A percentile compares a stretch with the other conserved stretches of the same genome.
phyloP scores from a whole-genome alignment of 2,113 vertebrate genomes.

The Muntiacus reevesi region DNA sequence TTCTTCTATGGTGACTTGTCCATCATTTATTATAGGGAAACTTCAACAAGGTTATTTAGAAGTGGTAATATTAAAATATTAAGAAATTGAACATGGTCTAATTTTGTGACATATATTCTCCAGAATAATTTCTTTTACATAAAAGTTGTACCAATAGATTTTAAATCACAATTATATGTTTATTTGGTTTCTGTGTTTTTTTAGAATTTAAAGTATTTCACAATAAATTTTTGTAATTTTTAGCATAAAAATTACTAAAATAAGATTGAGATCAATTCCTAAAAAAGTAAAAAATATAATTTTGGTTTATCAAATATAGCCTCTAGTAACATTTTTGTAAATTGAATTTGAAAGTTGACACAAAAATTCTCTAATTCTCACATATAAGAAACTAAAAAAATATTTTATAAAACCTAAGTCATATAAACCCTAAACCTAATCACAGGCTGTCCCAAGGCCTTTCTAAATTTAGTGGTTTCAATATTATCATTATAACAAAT shows the following conservation, averaged over 20 bases:
- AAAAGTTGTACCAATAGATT: not conserved
- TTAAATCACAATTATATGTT: not conserved
- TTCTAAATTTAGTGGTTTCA: slow-evolving; percentile 49
- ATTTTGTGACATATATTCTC: not conserved
- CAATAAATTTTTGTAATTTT: not conserved
- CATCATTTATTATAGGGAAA: not conserved
- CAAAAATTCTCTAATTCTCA: slow-evolving; percentile 16
- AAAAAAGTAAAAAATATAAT: not conserved
- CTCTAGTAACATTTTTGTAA: slow-evolving; percentile 28
- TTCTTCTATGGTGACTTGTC: not conserved
- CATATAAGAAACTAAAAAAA: slow-evolving; percentile 43
- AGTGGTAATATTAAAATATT: not conserved
- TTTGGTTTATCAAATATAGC: not conserved
- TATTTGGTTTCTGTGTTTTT: not conserved
- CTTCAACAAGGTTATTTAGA: not conserved
- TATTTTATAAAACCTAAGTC: slow-evolving; percentile 47
- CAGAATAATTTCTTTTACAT: not conserved
- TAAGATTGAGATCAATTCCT: not conserved
- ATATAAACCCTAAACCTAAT: not conserved
- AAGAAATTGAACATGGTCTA: not conserved
- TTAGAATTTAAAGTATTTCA: not conserved
- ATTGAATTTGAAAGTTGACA: slow-evolving; percentile 45
- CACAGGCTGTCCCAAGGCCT: not conserved
- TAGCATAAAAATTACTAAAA: not conserved
- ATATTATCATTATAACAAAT: slow-evolving; percentile 32